phyloP scores from a whole-genome alignment of 1,140 invertebrate genomes.

The Leptestheria dahalacensis region DNA sequence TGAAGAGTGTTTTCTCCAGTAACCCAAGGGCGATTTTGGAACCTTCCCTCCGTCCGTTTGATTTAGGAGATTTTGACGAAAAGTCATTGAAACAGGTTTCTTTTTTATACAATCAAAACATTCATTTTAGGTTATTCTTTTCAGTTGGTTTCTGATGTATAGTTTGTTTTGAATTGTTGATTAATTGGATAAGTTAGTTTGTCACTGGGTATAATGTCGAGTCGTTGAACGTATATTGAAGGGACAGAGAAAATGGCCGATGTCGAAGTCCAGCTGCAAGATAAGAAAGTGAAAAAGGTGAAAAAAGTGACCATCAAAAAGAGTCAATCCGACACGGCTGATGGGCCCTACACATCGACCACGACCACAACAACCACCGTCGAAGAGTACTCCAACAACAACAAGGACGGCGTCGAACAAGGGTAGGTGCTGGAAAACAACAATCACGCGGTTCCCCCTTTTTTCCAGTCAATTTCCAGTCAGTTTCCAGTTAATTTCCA shows the following conservation, averaged over 20 bases:
- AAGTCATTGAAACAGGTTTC: no score
- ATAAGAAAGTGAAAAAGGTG: constrained; percentile 22
- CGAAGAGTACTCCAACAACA: constrained; percentile 3
- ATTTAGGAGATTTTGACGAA: no score
- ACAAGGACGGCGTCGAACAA: background rate
- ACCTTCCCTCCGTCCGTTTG: no score
- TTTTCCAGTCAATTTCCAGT: no score
- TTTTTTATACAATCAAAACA: no score
- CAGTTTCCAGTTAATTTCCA: no score
- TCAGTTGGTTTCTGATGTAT: no score
- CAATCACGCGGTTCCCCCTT: no score
- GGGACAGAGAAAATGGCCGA: constrained; percentile 12
- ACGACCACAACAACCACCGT: constrained; percentile 9
- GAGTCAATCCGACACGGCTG: constrained; percentile 3
- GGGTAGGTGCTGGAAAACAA: background rate
- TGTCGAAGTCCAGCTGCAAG: constrained; percentile 17
- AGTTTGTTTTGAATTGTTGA: no score
- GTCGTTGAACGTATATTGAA: background rate
- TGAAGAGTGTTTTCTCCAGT: background rate
- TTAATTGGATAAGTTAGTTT: no score
- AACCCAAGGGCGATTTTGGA: no score
- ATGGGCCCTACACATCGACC: background rate
- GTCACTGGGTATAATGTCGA: background rate
- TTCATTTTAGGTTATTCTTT: no score
- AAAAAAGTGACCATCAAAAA: constrained; percentile 20